Evolutionary conservation across 2,888 invertebrate species (phyloP), one percentile per base, ranked within the genome.

Genomic region (Lymantria dispar): DNA sequence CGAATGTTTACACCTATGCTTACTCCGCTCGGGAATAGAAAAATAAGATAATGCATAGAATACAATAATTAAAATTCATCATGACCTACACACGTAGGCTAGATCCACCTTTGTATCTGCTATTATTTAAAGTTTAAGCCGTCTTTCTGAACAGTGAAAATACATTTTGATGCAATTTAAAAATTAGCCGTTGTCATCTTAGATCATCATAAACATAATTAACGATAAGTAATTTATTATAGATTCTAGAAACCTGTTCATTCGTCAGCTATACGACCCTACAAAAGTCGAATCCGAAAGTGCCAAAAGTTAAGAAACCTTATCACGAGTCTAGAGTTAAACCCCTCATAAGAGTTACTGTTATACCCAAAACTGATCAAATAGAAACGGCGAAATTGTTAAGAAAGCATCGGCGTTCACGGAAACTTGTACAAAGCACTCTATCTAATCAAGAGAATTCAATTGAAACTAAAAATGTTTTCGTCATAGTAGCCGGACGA

Each of bases 401-500:
- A 11, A 68, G 68, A 47, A 76, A 72, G 55, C 62, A 66, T 14
- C 68, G 59, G 56, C 58, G 56, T 46, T 48, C 51, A 9, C 54
- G 62, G 11, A 78, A 72, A 43, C 70, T 49, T 47, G 46, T 80
- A 3, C 72, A 78, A 36, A 72, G 59, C 12, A 76, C 76, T 15
- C 48, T 65, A n/a, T 82, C 80, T 0, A 77, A 78, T 50, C 74
- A 76, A 52, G 78, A 83, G 30, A 81, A 71, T 50, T 80, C 73
- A 13, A 58, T 76, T 29, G 60, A 70, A 56, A 67, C 74, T 0
- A 77, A 80, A 46, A 77, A 80, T 58, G 56, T 83, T 10, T 81
- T 69, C 46, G 47, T 78, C 14, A 68, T 80, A 33, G 73, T 80
- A 13, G 69, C 76, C 0, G 78, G 80, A 3, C 64, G 64, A 30